Base-by-base conservation (phyloP, 2,797 vertebrate species). In the Hapalemur alaotrensis region DNA sequence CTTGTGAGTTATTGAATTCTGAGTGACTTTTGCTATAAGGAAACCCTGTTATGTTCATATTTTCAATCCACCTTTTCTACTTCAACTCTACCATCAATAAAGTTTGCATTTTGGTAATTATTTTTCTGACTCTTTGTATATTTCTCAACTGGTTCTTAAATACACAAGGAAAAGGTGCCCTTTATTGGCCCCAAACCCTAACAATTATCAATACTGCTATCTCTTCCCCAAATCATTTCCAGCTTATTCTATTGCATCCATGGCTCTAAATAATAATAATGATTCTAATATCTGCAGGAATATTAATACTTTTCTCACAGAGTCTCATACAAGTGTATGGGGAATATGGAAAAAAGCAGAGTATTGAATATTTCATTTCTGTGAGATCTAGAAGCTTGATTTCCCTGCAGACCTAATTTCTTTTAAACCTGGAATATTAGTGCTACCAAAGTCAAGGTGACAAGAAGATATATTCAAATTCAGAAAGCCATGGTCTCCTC, bases 321-420 rank as follows among this genome's bases (percentile, higher is more conserved):
- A 73, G 90, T 87, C 89, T 93, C 70, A 63, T 54, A 95, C 92
- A 93, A 97, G 95, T 80, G 57, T 93, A 69, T 59, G 86, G 69
- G 81, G 57, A 88, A 83, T 83, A 46, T 48, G 13, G 32, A 50
- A 2, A 54, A 97, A 93, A 96, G 67, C 32, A 93, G 78, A 70
- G 18, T 86, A 93, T 78, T 96, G 75, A 97, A 82, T 96, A 92
- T 97, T 97, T 96, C 70, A 93, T 97, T 94, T 96, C 61, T 89
- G 65, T 95, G 82, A 94, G 67, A n/a, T 81, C 84, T 78, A 89
- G 69, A 95, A 90, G 59, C 75, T 84, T 96, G 91, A 97, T 97
- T 97, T 97, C 91, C 93, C 94, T 57, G 8, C 41, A 95, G 70
- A 95, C 73, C 80, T 95, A 96, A 93, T 96, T 96, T 97, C 86